Conservation (phyloP, 2,113 vertebrate genomes). For the Etia nguti region DNA sequence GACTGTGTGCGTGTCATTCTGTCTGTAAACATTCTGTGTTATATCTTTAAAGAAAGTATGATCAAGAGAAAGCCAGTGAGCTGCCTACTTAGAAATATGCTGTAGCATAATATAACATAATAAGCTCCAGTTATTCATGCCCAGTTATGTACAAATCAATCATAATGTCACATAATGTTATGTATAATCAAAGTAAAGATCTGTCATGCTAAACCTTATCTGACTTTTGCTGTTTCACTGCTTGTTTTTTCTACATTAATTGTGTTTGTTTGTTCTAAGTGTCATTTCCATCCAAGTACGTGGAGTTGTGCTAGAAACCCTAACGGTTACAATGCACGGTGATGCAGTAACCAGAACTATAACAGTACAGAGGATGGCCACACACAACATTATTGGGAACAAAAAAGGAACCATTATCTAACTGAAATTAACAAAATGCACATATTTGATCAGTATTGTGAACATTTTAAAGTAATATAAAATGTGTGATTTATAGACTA, state of each 20-base stretch:
- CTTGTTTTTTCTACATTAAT: background rate
- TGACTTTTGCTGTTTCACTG: background rate
- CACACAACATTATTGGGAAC: accelerated
- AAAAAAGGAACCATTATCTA: background rate
- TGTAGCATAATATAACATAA: background rate
- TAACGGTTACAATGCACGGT: accelerated
- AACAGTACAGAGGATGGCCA: accelerated
- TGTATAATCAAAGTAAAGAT: background rate
- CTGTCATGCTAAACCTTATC: accelerated
- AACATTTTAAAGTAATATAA: background rate
- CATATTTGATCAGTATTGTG: background rate
- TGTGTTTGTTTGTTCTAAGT: background rate
- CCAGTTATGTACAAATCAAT: background rate
- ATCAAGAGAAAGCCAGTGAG: background rate
- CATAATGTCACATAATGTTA: background rate
- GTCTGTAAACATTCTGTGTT: background rate
- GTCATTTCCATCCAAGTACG: accelerated
- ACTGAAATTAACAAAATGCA: background rate
- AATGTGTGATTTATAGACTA: background rate
- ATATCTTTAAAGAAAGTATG: background rate
- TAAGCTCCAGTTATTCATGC: background rate
- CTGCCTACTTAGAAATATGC: background rate
- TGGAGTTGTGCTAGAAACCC: background rate
- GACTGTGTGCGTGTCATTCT: background rate
- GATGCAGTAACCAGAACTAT: background rate